Base-by-base conservation (phyloP, 2,888 invertebrate species). In the Laspeyria flexula region DNA sequence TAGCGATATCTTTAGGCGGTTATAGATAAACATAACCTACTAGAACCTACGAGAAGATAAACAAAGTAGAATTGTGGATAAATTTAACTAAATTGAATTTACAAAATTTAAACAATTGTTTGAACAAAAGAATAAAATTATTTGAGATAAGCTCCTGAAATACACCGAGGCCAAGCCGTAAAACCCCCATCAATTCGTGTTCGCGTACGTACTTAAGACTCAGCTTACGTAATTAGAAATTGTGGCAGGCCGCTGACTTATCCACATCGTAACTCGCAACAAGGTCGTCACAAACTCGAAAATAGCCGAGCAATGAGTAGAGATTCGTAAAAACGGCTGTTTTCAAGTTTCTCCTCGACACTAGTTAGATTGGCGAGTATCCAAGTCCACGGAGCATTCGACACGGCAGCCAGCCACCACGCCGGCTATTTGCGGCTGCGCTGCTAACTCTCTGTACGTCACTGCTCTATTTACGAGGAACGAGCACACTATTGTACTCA, bases 381-480 rank as follows among this genome's bases (percentile, higher is more conserved):
- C 91, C 91, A 91, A 86, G 77, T 76, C 75, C 77, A 79, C 84
- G 77, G 80, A 85, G 86, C 72, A 84, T 81, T 81, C 88, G 85
- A 84, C 85, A 80, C 84, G 81, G 75, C 76, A 72, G 79, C 86
- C 79, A 84, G 84, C 87, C 76, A 78, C 75, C 75, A 79, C 77
- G 77, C 71, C 80, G 75, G 83, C 89, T 91, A 91, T 91, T 91
- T 90, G 82, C 76, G 78, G 85, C 79, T 39, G 74, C 75, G 85
- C 82, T 83, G 79, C 86, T 85, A 86, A 85, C 83, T 77, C 78
- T 77, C 60, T 71, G 72, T 72, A 85, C 91, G 90, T 90, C 90
- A 90, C 75, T 85, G 88, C 82, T 90, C 90, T 89, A 91, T 90
- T 89, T 90, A 87, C 81, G 83, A 86, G 70, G 54, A 71, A 75